Conservation (phyloP, 2,888 invertebrate genomes). For the Adineta ricciae region DNA sequence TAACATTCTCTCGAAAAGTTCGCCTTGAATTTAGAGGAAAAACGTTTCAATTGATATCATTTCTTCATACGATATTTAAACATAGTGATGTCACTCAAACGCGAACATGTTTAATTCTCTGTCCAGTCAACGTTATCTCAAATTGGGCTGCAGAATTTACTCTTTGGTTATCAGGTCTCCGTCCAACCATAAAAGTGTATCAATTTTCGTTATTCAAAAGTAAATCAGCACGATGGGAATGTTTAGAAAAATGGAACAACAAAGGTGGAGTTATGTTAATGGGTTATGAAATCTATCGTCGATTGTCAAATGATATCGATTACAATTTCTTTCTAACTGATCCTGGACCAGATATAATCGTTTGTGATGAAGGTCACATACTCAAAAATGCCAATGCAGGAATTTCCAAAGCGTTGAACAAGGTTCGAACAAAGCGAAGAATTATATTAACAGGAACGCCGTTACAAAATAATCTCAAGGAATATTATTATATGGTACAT, state of each 20-base stretch:
- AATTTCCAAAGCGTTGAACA: constrained; percentile 69
- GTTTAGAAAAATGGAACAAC: constrained; percentile 25
- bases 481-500: constrained; percentile 85
- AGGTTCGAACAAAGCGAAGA: constrained; percentile 70
- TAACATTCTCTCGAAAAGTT: neutral
- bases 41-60: constrained; percentile 61
- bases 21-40: constrained; percentile 6
- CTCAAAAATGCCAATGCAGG: constrained; percentile 85
- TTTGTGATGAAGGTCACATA: constrained; percentile 85
- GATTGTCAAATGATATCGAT: neutral
- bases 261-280: constrained; percentile 32
- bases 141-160: constrained; percentile 90
- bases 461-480: constrained; percentile 73
- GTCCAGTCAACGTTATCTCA: constrained; percentile 82
- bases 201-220: constrained; percentile 14
- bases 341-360: constrained; percentile 17
- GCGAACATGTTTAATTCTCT: constrained; percentile 72
- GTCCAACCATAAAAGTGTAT: constrained; percentile 22
- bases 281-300: constrained; percentile 24
- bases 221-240: constrained; percentile 8
- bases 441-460: constrained; percentile 94
- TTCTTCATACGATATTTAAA: constrained; percentile 71
- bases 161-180: constrained; percentile 59
- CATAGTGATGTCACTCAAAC: constrained; percentile 60
- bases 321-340: neutral